Evolutionary conservation across 1,140 invertebrate species (phyloP), one percentile per base, ranked within the genome.

Genomic region (Amphibalanus amphitrite): DNA sequence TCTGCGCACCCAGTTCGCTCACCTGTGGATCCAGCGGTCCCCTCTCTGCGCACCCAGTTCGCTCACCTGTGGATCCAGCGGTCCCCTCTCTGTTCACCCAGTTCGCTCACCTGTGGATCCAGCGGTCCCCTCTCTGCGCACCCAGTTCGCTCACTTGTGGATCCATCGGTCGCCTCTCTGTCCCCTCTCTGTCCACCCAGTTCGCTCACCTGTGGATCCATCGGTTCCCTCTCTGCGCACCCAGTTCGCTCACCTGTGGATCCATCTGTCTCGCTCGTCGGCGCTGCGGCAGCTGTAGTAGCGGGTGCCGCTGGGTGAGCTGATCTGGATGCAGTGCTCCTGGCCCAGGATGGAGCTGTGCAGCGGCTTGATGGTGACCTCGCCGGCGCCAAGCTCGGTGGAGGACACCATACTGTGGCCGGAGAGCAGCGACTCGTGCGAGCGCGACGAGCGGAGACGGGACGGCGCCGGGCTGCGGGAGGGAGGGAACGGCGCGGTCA

Each of bases 141-240:
- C n/a, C n/a, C n/a, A n/a, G n/a, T n/a, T n/a, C 33, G 15, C 47
- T 59, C 6, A 67, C 65, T 88, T 92, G 82, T 91, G 88, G 72
- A 95, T 88, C 93, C 92, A 95, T 76, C 91, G 87, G 75, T 95
- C 90, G n/a, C n/a, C n/a, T n/a, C n/a, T n/a, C n/a, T n/a, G n/a
- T n/a, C n/a, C n/a, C n/a, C n/a, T n/a, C n/a, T n/a, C n/a, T n/a
- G n/a, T n/a, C n/a, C n/a, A n/a, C n/a, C n/a, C n/a, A n/a, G n/a
- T n/a, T n/a, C n/a, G n/a, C n/a, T n/a, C n/a, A n/a, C n/a, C n/a
- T n/a, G n/a, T n/a, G n/a, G n/a, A n/a, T n/a, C n/a, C n/a, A n/a
- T n/a, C n/a, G n/a, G n/a, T n/a, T n/a, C n/a, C n/a, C n/a, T n/a
- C n/a, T n/a, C n/a, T n/a, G n/a, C n/a, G n/a, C n/a, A n/a, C n/a